Conservation (phyloP, 2,797 vertebrate genomes). For the Leptodactylus fallax region DNA sequence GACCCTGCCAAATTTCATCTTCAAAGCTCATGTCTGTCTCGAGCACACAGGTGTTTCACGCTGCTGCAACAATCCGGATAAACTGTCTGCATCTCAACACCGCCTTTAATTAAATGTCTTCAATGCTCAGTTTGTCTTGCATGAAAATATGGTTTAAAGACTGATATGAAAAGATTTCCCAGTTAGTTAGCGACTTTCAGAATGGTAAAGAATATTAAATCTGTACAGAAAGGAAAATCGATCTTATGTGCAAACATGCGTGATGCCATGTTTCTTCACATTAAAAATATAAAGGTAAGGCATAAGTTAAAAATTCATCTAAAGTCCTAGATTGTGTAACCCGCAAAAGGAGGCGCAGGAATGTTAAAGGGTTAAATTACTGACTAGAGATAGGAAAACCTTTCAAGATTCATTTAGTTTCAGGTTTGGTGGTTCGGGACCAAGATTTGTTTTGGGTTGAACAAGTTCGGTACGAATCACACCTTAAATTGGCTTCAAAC, state of each 20-base stretch:
- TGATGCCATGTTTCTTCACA: not conserved
- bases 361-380: not conserved
- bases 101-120: constrained; percentile 51
- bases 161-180: constrained; percentile 41
- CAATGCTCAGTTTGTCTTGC: constrained; percentile 12
- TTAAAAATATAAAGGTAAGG: not conserved
- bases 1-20: constrained; percentile 56
- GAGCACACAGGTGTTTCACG: constrained; percentile 42
- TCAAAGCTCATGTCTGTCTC: constrained; percentile 55
- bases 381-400: too few species aligned
- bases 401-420: too few species aligned
- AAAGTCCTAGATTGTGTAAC: not conserved
- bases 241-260: not conserved
- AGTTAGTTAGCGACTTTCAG: constrained; percentile 49
- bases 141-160: constrained; percentile 46
- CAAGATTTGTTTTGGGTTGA: too few species aligned
- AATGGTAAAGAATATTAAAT: constrained; percentile 33
- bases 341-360: too few species aligned
- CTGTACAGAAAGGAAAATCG: not conserved
- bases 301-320: too few species aligned
- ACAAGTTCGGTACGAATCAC: too few species aligned
- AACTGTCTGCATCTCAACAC: constrained; percentile 42
- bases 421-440: too few species aligned
- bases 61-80: constrained; percentile 36
- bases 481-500: too few species aligned